phyloP scores from a whole-genome alignment of 53 echinoderm and acorn worm species.

The Holothuria scabra region DNA sequence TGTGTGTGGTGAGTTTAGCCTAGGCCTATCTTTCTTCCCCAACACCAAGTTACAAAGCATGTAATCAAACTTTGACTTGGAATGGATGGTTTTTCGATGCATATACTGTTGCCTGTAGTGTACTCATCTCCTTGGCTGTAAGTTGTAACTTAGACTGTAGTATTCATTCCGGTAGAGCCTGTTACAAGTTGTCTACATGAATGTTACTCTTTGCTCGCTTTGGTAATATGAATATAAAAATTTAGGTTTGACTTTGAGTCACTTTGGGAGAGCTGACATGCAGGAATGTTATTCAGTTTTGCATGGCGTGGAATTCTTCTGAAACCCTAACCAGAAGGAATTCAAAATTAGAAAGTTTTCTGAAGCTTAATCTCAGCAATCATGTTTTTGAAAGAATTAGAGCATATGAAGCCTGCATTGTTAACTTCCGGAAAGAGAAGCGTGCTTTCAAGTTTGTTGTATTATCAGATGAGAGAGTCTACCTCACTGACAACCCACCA shows the following conservation, averaged over 20 bases:
- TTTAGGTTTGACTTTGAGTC: background rate
- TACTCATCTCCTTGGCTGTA: too few relatives aligned
- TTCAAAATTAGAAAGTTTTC: conserved; percentile 84
- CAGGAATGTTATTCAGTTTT: conserved; percentile 16
- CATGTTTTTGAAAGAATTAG: conserved; percentile 79
- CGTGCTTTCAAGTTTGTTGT: conserved; percentile 83
- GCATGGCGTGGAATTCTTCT: conserved; percentile 85
- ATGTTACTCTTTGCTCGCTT: too few relatives aligned
- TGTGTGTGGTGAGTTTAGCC: too few relatives aligned
- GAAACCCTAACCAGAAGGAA: conserved; percentile 77
- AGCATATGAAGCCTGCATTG: conserved; percentile 89
- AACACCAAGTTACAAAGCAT: too few relatives aligned
- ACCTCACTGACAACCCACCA: conserved; percentile 89
- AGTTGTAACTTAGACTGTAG: too few relatives aligned
- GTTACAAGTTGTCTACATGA: too few relatives aligned
- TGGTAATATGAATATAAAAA: background rate
- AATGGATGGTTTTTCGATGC: too few relatives aligned
- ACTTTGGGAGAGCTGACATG: background rate
- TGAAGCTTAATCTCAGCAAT: conserved; percentile 77
- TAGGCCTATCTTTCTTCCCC: too few relatives aligned
- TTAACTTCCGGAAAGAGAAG: conserved; percentile 81
- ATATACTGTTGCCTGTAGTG: too few relatives aligned
- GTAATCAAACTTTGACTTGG: too few relatives aligned
- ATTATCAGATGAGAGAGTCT: conserved; percentile 75
- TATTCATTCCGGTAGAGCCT: too few relatives aligned